phyloP scores from a whole-genome alignment of 2,888 invertebrate species.

The Ashinkailepas kermadecensis region DNA sequence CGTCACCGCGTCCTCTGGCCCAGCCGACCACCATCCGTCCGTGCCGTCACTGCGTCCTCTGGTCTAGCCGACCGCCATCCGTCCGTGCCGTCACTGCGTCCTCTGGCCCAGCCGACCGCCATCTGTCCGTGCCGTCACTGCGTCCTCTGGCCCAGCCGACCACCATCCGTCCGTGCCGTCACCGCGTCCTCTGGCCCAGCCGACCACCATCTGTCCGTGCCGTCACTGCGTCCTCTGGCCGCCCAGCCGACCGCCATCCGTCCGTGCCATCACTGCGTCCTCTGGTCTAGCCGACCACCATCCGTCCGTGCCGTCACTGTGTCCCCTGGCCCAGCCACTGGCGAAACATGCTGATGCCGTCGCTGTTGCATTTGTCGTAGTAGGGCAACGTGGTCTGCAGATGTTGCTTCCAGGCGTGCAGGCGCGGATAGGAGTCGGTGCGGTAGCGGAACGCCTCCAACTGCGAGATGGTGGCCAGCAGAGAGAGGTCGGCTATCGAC shows the following conservation, averaged over 20 bases:
- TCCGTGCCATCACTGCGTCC: constrained; percentile 24
- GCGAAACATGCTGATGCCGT: constrained; percentile 36
- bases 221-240: constrained; percentile 47
- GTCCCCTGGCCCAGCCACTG: constrained; percentile 57
- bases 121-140: constrained; percentile 25
- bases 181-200: constrained; percentile 54
- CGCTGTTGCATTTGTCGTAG: constrained; percentile 37
- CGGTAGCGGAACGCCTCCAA: constrained; percentile 38
- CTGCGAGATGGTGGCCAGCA: constrained; percentile 39
- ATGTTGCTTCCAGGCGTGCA: constrained; percentile 29
- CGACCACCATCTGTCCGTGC: no score
- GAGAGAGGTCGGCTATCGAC: constrained; percentile 40
- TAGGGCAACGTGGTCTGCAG: constrained; percentile 35
- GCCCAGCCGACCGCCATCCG: no score
- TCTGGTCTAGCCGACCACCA: constrained; percentile 71
- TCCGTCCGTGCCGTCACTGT: constrained; percentile 25
- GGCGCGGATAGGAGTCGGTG: constrained; percentile 35
- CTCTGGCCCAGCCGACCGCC: constrained; percentile 68
- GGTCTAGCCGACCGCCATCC: no score
- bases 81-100: constrained; percentile 24
- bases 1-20: constrained; percentile 47
- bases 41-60: constrained; percentile 41
- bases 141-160: constrained; percentile 60
- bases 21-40: no score
- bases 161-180: constrained; percentile 26